Evolutionary conservation across 2,888 invertebrate species (phyloP), one percentile per base, ranked within the genome.

Genomic region (Minunthozetes semirufus): DNA sequence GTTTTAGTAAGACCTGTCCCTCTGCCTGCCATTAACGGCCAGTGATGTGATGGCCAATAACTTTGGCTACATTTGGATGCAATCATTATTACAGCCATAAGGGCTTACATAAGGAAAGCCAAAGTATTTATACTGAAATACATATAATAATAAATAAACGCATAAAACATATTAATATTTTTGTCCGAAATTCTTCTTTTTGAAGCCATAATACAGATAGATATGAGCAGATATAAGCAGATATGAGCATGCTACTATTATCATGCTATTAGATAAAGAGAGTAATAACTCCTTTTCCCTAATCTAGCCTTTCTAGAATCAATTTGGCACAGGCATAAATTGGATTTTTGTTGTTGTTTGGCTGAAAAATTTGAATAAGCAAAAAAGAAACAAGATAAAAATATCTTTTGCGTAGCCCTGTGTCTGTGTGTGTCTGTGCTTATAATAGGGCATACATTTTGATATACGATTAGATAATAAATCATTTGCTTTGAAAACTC

Each of bases 121-220:
- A 9, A n/a, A 13, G 27, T 59, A 29, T 56, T 25, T 19, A 56
- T 22, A 59, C 29, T 59, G 59, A 59, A 59, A 27, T 29, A 6
- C 22, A 13, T 59, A 27, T 13, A 27, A 27, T 27, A 59, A 59
- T 59, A 59, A 59, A 59, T 59, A 59, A 59, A 59, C 15, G 59
- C 59, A 59, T 59, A 59, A 59, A 59, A 59, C 17, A 59, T 50
- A 19, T 50, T 50, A 19, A 50, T 50, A 50, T 29, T 59, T 56
- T 59, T 3, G 27, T 1, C 5, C 29, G 15, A 59, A 59, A 29
- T 11, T 13, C 17, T 1, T 22, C 56, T 56, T 11, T 8, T 56
- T 19, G 2, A 8, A 17, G 17, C 17, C 9, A 48, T 17, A 11
- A 48, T 17, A 48, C 48, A 6, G 4, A 17, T 48, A 48, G 17